Evolutionary conservation across 2,113 vertebrate genomes (phyloP).

Genomic region (Panthera leo): DNA sequence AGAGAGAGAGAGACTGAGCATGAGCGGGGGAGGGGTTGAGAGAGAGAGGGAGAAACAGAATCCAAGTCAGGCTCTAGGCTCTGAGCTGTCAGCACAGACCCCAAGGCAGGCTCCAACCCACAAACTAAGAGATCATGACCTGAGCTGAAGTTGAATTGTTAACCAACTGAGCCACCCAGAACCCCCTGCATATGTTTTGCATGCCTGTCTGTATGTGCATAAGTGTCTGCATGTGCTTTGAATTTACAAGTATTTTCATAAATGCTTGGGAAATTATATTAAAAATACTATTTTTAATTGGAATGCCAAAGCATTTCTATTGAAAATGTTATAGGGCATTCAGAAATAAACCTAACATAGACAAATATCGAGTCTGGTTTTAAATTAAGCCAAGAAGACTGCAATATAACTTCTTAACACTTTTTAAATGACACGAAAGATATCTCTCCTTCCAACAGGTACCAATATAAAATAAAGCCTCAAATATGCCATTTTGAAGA

Average conservation of each 20-base stretch:
- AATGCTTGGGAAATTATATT: neutral
- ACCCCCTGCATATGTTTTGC: neutral
- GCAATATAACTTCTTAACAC: neutral
- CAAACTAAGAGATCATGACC: too few species aligned
- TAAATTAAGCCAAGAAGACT: neutral
- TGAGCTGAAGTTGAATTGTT: too few species aligned
- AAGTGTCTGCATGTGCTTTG: neutral
- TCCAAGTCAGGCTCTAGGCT: too few species aligned
- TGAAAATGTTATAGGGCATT: neutral
- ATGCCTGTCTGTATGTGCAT: fast-evolving
- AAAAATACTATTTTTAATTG: neutral
- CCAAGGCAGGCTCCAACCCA: too few species aligned
- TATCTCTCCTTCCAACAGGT: neutral
- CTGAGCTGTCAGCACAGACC: too few species aligned
- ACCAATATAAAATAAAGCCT: neutral
- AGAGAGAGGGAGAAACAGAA: too few species aligned
- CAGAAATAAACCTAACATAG: neutral
- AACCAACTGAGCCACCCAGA: too few species aligned
- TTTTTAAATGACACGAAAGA: neutral
- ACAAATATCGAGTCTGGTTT: neutral
- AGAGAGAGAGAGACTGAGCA: too few species aligned
- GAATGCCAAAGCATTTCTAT: neutral
- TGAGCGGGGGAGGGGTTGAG: too few species aligned
- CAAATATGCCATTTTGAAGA: constrained; percentile 38
- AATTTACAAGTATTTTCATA: neutral